Conservation (phyloP, 2,888 invertebrate species). For the Microctonus hyperodae region DNA sequence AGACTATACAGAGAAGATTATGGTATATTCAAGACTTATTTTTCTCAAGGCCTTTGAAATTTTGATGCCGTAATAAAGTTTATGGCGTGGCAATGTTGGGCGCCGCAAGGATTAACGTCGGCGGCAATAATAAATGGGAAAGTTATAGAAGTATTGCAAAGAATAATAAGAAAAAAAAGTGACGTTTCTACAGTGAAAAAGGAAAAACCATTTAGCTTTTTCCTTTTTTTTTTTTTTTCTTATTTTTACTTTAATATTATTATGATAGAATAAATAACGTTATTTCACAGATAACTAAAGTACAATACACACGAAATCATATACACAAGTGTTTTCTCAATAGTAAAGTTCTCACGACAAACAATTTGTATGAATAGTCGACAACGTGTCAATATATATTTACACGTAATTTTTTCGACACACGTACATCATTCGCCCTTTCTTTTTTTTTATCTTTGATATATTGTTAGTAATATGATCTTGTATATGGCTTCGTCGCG, state of each 20-base stretch:
- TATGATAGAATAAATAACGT: no score
- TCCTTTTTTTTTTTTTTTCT: no score
- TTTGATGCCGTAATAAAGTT: neutral
- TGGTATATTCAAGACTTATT: neutral
- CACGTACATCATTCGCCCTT: constrained; percentile 1
- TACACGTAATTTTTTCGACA: neutral
- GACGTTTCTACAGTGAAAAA: no score
- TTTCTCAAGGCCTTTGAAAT: neutral
- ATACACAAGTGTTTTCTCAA: constrained; percentile 52
- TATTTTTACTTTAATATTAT: no score
- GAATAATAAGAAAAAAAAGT: no score
- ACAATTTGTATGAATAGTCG: constrained; percentile 30
- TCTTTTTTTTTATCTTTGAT: constrained; percentile 29
- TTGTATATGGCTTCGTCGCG: constrained; percentile 51
- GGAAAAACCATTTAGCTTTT: no score
- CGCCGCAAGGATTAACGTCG: neutral
- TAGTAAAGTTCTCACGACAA: constrained; percentile 56
- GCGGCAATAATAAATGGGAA: neutral
- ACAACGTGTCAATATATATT: constrained; percentile 23
- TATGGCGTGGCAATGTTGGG: neutral
- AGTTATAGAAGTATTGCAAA: neutral
- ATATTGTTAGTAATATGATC: no score
- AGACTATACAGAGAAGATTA: neutral
- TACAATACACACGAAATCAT: neutral
- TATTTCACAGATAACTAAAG: no score